These are phyloP conservation scores for Pao palembangensis DNA, from an alignment of 2,113 vertebrate species.

Conservation along the genomic window DNA sequence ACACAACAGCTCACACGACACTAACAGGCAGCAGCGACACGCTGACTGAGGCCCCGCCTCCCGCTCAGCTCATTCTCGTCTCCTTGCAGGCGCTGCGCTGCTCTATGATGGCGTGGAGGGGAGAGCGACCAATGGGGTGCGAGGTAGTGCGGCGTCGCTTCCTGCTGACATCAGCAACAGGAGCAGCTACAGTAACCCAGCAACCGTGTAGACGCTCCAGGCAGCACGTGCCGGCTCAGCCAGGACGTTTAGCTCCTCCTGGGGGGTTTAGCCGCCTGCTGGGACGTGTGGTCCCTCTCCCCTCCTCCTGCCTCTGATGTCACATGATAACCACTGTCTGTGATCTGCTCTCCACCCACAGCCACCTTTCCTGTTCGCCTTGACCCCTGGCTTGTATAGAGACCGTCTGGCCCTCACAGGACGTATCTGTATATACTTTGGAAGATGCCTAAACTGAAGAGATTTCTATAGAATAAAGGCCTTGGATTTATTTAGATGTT, in stretches of 20 bases:
- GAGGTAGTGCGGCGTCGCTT: slow-evolving; percentile 59
- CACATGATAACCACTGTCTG: neutral
- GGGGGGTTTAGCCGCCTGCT: neutral
- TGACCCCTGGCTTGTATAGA: slow-evolving; percentile 37
- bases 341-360: neutral
- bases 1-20: too few species aligned
- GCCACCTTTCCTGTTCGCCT: slow-evolving; percentile 15
- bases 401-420: slow-evolving; percentile 32
- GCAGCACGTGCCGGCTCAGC: slow-evolving; percentile 16
- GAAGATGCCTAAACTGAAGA: slow-evolving; percentile 46
- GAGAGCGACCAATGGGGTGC: slow-evolving; percentile 67
- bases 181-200: slow-evolving; percentile 70
- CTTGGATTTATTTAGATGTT: slow-evolving; percentile 63
- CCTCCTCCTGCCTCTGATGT: slow-evolving; percentile 48
- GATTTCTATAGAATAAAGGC: slow-evolving; percentile 70
- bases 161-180: slow-evolving; percentile 63
- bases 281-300: slow-evolving; percentile 59
- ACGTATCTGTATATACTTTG: slow-evolving; percentile 71
- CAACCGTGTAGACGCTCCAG: slow-evolving; percentile 56
- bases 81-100: slow-evolving; percentile 71
- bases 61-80: slow-evolving; percentile 60
- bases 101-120: slow-evolving; percentile 64
- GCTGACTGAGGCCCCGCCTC: slow-evolving; percentile 19
- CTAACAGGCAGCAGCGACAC: too few species aligned
- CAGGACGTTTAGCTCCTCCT: neutral